Conservation (phyloP, 1,140 invertebrate genomes). For the Zaprionus africanus region DNA sequence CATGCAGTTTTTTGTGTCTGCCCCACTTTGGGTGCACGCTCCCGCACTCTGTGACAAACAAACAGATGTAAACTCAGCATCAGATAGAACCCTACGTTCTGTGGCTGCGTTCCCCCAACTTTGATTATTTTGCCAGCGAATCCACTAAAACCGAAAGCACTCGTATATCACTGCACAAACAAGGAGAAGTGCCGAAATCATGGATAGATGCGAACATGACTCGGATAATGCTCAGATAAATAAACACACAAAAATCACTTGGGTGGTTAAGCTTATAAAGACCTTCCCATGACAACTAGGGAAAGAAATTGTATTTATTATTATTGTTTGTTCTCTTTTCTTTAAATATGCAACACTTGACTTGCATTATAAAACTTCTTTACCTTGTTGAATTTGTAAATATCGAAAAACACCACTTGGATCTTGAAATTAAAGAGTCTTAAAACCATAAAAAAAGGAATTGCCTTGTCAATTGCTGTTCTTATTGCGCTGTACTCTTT, state of each 20-base stretch:
- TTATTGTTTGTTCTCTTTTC: neutral
- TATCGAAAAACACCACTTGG: neutral
- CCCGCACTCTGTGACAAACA: slow-evolving; percentile 43
- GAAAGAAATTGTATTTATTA: neutral
- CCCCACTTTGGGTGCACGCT: neutral
- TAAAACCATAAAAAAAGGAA: neutral
- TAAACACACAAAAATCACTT: slow-evolving; percentile 2
- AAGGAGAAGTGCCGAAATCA: slow-evolving; percentile 55
- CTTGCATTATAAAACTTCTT: neutral
- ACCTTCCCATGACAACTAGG: neutral
- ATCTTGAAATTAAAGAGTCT: neutral
- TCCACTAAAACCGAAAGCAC: slow-evolving; percentile 59
- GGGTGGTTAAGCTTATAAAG: slow-evolving; percentile 5
- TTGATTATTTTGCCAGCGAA: slow-evolving; percentile 71
- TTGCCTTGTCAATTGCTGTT: neutral
- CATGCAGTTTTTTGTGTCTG: slow-evolving; percentile 72
- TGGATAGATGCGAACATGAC: slow-evolving; percentile 21
- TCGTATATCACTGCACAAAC: slow-evolving; percentile 50
- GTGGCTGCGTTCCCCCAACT: slow-evolving; percentile 44
- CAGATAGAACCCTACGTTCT: slow-evolving; percentile 37
- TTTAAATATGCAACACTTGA: neutral
- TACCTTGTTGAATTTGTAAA: neutral
- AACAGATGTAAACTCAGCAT: slow-evolving; percentile 64
- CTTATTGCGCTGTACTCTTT: neutral
- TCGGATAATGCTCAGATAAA: slow-evolving; percentile 21